phyloP scores from a whole-genome alignment of 2,888 invertebrate species.

The Cyaniris semiargus region DNA sequence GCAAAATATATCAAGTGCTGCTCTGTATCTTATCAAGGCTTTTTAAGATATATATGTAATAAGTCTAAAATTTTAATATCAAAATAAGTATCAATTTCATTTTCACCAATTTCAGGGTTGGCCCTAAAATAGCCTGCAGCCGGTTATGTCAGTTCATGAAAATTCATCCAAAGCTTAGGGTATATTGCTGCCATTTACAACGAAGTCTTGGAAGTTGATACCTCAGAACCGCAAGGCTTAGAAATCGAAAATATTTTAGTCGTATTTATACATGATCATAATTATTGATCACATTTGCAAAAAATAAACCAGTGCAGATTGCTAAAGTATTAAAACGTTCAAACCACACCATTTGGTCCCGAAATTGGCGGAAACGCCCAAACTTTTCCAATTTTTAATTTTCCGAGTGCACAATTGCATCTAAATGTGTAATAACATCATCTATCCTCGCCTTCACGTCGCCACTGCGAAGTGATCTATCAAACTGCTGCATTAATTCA shows the following conservation, averaged over 20 bases:
- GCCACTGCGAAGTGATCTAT: slow-evolving; percentile 47
- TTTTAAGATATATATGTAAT: too few species aligned
- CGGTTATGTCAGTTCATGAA: neutral
- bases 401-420: slow-evolving; percentile 28
- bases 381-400: slow-evolving; percentile 24
- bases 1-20: too few species aligned
- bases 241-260: too few species aligned
- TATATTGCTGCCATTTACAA: neutral
- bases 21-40: too few species aligned
- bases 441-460: slow-evolving; percentile 43
- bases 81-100: neutral
- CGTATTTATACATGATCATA: too few species aligned
- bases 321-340: neutral
- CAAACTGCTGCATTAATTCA: slow-evolving; percentile 52
- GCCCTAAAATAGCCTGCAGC: neutral
- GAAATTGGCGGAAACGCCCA: neutral
- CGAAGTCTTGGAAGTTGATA: neutral
- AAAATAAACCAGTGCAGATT: too few species aligned
- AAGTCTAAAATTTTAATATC: neutral
- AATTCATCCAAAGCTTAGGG: neutral
- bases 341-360: neutral
- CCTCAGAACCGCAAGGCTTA: too few species aligned
- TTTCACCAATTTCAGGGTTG: neutral
- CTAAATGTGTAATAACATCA: slow-evolving; percentile 43
- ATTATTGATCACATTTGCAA: too few species aligned